Conservation (phyloP, 2,888 invertebrate species). For the Herminia tarsipennalis region DNA sequence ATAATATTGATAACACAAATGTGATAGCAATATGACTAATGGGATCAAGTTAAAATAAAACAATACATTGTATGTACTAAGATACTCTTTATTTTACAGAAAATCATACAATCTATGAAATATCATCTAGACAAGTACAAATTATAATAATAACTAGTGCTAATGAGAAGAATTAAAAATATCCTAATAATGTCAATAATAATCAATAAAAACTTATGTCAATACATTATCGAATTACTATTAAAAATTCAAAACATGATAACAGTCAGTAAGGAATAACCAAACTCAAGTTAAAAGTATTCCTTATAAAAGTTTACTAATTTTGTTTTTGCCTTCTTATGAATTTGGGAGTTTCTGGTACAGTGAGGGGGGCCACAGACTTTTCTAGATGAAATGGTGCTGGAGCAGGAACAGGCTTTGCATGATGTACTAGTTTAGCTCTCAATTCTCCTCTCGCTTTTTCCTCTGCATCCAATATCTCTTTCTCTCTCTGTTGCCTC, state of each 20-base stretch:
- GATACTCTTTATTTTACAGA: constrained; percentile 31
- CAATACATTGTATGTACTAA: constrained; percentile 11
- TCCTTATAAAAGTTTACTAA: constrained; percentile 25
- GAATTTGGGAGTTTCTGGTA: constrained; percentile 87
- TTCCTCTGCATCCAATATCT: constrained; percentile 76
- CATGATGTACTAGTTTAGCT: constrained; percentile 86
- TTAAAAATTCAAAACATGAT: constrained; percentile 34
- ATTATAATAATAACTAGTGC: constrained; percentile 20
- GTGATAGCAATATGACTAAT: no score
- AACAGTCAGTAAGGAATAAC: constrained; percentile 24
- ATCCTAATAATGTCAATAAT: constrained; percentile 20
- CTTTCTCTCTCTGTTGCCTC: constrained; percentile 65
- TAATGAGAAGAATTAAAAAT: constrained; percentile 23
- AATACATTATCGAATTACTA: constrained; percentile 22
- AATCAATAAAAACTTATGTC: constrained; percentile 24
- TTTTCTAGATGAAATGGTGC: constrained; percentile 81
- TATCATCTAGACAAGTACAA: constrained; percentile 15
- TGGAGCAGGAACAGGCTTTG: constrained; percentile 85
- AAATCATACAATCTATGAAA: constrained; percentile 25
- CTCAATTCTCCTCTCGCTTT: constrained; percentile 81
- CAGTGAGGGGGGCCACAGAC: constrained; percentile 84
- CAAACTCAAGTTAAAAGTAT: constrained; percentile 17
- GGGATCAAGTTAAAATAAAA: no score
- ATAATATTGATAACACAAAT: no score
- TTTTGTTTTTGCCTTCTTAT: constrained; percentile 66